Base-by-base conservation (phyloP, 2,888 invertebrate species). In the Melanotus villosus region DNA sequence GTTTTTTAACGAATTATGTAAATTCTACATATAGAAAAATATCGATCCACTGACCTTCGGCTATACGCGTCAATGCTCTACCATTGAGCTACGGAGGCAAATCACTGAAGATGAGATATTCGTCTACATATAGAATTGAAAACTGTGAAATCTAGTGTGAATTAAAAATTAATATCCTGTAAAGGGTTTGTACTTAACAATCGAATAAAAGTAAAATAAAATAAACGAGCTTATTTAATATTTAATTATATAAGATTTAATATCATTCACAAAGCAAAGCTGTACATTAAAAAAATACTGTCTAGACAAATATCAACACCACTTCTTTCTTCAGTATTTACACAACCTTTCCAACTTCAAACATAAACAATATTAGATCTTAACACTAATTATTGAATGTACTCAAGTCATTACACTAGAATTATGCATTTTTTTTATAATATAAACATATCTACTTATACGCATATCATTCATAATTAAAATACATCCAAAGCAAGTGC, bases 261-360 rank as follows among this genome's bases (percentile, higher is more conserved):
- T 74, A 76, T 79, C 78, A 79, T 81, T 80, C 80, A 82, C 79
- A 82, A 84, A 84, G 84, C 84, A 82, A 83, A 84, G 83, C 83
- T 84, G 82, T 83, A 84, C 83, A 84, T 82, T 83, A 83, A 84
- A 84, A 84, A 84, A 84, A 84, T 84, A 84, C 83, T 83, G 81
- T 83, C 80, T 81, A 77, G 79, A 81, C 80, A 81, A 80, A 80
- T 81, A 80, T 81, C 80, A 80, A 80, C 81, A 79, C 77, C 77
- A 80, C 68, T 41, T 58, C 64, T 71, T 19, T 12, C 19, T n/a
- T n/a, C n/a, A n/a, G 45, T 79, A 79, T 80, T 74, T 82, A 80
- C 78, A 81, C 78, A 54, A 65, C 50, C 64, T 32, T 74, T 75
- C 71, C 70, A 76, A 63, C 66, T 68, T 56, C 74, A 78, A 75